Base-by-base conservation (phyloP, 2,888 invertebrate genomes). In the Acronicta alni region DNA sequence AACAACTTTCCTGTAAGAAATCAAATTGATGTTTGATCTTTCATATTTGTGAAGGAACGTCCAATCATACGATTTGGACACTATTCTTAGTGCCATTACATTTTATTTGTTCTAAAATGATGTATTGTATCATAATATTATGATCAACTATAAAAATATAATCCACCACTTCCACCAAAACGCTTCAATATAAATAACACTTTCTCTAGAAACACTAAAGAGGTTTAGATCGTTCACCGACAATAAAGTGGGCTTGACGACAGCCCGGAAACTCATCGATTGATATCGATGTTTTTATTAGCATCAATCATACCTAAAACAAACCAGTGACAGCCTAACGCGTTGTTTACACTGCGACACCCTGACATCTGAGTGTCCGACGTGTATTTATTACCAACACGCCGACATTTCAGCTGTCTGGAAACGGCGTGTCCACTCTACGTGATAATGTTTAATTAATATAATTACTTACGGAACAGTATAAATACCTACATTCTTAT, bases 1-100 rank as follows among this genome's bases (percentile, higher is more conserved):
- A 80, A 62, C 72, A 66, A 64, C 56, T 66, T 71, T 49, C 32
- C 30, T 44, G 55, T 42, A 20, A 47, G 32, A 10, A 20, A 39
- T 3, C 2, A 4, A 12, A 30, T 30, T 30, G 3, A 30, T 30
- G n/a, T 14, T 4, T 14, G 7, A 35, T 35, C 0, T 0, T 32
- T 32, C 30, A 14, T 10, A 17, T 30, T 16, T 44, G 3, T 16
- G 39, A 56, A 7, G 44, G 56, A 48, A 51, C 45, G 62, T 32
- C 45, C 45, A 67, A 52, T 60, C 55, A 55, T 49, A 55, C n/a
- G 10, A 16, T 17, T 41, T 23, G 2, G 10, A 14, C 3, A 23
- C 26, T 26, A 1, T 26, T 23, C 7, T 23, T 41, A 14, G 15
- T 16, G 15, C 4, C 10, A 16, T 30, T 16, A 26, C 14, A 7